Evolutionary conservation across 1,140 invertebrate species (phyloP), one percentile per base, ranked within the genome.

Genomic region (Metopolophium dirhodum): DNA sequence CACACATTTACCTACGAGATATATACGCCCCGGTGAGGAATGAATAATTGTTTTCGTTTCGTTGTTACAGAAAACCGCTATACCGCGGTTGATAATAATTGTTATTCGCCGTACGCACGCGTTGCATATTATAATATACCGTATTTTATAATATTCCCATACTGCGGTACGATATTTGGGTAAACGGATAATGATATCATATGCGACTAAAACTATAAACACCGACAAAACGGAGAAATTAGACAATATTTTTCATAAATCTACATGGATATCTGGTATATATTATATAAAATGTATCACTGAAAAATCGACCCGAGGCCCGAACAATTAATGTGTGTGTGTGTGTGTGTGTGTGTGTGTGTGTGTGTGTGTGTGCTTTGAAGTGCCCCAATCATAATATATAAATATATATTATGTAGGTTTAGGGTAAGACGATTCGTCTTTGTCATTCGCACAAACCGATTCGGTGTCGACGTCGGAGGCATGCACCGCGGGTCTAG

Each of bases 11-110:
- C 26, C 26, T 61, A 61, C 11, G 57, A 61, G 26, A 61, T 68
- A 83, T 82, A 49, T 93, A 93, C 68, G 91, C 77, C 91, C 77
- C 45, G 49, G 35, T 86, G 77, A 91, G 20, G 47, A 85, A 83
- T 93, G 77, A 93, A 93, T 93, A 93, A 93, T 93, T 93, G 82
- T 85, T 91, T 90, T 90, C 30, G 89, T 47, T 61, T 20, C 68
- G 90, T 51, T 82, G 90, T 49, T 82, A 91, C 61, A 82, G 49
- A 85, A 93, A 85, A 83, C 82, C 91, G 82, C 91, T 93, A 93
- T n/a, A 45, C 89, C 89, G 89, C 26, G 54, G 89, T 57, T 61
- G 37, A 90, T 61, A 45, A 90, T 61, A 61, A 90, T 61, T 61
- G 61, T 90, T 90, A 57, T 90, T 85, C 26, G 23, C 23, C 30